Base-by-base conservation (phyloP, 2,797 vertebrate species). In the Silurus lanzhouensis region DNA sequence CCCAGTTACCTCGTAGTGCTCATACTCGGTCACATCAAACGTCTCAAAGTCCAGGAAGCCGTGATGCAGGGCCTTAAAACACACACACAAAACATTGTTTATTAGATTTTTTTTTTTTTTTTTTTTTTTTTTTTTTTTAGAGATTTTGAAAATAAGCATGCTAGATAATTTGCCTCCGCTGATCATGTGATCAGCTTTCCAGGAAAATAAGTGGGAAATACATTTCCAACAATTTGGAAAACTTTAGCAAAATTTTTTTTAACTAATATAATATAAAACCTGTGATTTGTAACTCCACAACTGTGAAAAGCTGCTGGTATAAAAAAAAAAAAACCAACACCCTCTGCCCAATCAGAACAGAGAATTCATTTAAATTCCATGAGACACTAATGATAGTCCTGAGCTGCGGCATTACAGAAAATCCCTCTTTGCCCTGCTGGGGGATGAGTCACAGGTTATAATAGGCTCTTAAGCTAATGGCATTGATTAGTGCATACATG, bases 21-120 rank as follows among this genome's bases (percentile, higher is more conserved):
- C 98, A 48, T 99, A 99, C 92, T 99, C 98, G n/a, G 97, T 96
- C 92, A 97, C 96, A 85, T 98, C 96, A 91, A 99, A 99, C 5
- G 94, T 95, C 92, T 98, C 97, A 84, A 99, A 99, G 95, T 99
- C 95, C 89, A 99, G 96, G 95, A 99, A 99, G 84, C 97, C 97
- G 86, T 98, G 96, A 88, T 98, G 97, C 89, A 98, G 93, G 75
- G 98, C 98, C 98, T 99, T 93, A 86, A 86, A 27, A 82, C 10
- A 66, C 4, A 75, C 25, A 85, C 15, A 60, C 10, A 19, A 61
- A 17, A 80, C n/a, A 52, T 25, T 52, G 6, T 63, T 17, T 13
- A 63, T 46, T 79, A 61, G 9, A 61, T 22, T 60, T 15, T 14
- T 52, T 52, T n/a, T n/a, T n/a, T 52, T 52, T 14, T 22, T 52